A percentile compares a stretch with the other conserved stretches of the same genome.
These are phyloP conservation scores for Eilema sororculum DNA, from an alignment of 2,888 invertebrate species.

Conservation along the genomic window DNA sequence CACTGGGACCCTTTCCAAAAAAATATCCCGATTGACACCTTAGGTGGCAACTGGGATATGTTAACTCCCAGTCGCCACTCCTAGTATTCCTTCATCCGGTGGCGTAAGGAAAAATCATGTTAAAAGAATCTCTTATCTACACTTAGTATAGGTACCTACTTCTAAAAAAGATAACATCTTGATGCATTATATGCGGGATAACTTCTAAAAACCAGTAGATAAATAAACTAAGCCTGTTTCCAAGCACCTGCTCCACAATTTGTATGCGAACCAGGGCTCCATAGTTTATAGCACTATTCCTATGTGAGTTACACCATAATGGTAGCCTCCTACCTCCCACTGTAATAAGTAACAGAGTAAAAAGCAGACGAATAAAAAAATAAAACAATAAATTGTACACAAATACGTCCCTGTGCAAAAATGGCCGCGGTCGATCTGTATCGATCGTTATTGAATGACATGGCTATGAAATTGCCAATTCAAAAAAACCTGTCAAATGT, in stretches of 20 bases:
- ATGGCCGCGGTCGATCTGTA: background rate
- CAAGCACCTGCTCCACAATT: background rate
- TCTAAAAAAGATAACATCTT: background rate
- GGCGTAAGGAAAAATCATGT: no score
- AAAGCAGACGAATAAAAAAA: background rate
- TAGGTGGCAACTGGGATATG: no score
- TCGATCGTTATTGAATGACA: slow-evolving; percentile 4
- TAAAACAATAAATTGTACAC: background rate
- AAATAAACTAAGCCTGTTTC: background rate
- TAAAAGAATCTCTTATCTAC: no score
- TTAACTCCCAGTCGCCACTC: no score
- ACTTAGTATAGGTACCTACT: background rate
- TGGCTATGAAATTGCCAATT: slow-evolving; percentile 54
- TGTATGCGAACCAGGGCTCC: background rate
- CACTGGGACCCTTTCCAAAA: no score
- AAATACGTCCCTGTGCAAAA: background rate
- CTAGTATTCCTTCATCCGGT: no score
- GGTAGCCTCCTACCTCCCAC: background rate
- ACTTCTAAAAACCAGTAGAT: background rate
- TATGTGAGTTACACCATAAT: slow-evolving; percentile 4
- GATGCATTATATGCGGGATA: background rate
- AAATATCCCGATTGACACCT: no score
- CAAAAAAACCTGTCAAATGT: slow-evolving; percentile 32
- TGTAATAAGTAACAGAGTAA: background rate
- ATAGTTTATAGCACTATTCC: background rate